Percentiles rank a stretch among this genome's conserved stretches.
phyloP scores from a whole-genome alignment of 2,888 invertebrate species.

The Nasonia oneida region DNA sequence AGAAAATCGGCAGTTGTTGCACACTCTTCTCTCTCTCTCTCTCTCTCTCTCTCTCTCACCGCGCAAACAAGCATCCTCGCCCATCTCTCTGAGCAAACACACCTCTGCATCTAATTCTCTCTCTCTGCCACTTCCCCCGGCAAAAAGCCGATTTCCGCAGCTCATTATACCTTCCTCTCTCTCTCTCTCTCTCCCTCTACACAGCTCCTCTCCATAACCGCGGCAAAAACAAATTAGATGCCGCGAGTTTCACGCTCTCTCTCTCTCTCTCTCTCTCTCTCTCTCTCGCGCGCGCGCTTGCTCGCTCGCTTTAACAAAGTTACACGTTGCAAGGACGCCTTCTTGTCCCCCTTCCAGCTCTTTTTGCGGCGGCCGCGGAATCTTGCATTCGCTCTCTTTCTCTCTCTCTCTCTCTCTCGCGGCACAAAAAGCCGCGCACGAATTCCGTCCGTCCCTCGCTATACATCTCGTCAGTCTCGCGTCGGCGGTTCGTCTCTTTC shows the following conservation, averaged over 20 bases:
- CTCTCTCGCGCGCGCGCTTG: not conserved
- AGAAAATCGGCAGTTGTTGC: conserved; percentile 29
- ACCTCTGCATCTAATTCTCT: conserved; percentile 20
- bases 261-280: not conserved
- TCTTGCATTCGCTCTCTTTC: conserved; percentile 8
- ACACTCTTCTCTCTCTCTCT: not conserved
- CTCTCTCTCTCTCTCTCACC: too few species aligned
- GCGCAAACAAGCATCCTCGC: conserved; percentile 22
- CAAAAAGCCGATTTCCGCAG: conserved; percentile 43
- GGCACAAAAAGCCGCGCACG: not conserved
- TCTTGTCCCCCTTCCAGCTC: conserved; percentile 28
- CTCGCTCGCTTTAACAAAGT: conserved; percentile 49
- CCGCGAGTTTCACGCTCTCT: conserved; percentile 23
- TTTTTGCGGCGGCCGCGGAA: conserved; percentile 16
- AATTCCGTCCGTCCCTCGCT: conserved; percentile 1
- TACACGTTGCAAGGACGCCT: conserved; percentile 41
- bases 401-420: not conserved
- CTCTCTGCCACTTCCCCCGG: not conserved
- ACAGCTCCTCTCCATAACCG: not conserved
- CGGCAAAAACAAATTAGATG: conserved; percentile 52
- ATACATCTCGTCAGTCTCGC: conserved; percentile 7
- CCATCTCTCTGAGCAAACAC: conserved; percentile 21
- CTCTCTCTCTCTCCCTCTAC: not conserved
- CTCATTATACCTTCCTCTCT: conserved; percentile 15
- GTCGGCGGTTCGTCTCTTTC: conserved; percentile 30